Evolutionary conservation across 92 coral and sea anemone genomes (phyloP).

Genomic region (Micromussa lordhowensis): DNA sequence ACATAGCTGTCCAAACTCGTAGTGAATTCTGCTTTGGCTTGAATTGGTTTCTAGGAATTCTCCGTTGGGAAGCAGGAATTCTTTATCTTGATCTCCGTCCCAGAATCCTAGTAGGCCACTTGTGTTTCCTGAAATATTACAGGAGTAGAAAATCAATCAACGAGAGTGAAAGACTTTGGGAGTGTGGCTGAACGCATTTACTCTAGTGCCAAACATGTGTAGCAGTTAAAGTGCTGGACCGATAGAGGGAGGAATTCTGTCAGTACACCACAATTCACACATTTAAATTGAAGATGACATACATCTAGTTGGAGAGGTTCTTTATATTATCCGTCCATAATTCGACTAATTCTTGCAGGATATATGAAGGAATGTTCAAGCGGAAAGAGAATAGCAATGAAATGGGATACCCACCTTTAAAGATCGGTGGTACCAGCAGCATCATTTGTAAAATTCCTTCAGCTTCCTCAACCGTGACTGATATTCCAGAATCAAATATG

Average conservation of each 20-base stretch:
- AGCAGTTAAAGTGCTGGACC: background rate
- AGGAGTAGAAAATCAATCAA: background rate
- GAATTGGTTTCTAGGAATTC: conserved; percentile 59
- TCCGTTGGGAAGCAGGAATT: conserved; percentile 76
- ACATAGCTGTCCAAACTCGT: conserved; percentile 73
- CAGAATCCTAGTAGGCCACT: conserved; percentile 75
- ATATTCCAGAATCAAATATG: conserved; percentile 66
- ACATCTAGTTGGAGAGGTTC: too few species aligned
- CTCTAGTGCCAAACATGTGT: background rate
- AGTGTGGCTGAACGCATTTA: background rate
- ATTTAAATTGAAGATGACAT: too few species aligned
- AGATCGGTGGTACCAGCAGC: conserved; percentile 46
- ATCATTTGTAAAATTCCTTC: conserved; percentile 58
- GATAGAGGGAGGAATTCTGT: background rate
- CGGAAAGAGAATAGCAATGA: background rate
- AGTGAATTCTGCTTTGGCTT: conserved; percentile 46
- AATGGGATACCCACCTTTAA: conserved; percentile 41
- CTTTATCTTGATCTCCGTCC: conserved; percentile 57
- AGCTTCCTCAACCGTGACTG: conserved; percentile 56
- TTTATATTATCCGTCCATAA: too few species aligned
- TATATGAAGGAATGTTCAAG: background rate
- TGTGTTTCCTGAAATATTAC: conserved; percentile 57
- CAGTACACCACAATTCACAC: background rate
- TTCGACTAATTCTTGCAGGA: too few species aligned
- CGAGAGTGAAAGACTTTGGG: background rate